phyloP scores from a whole-genome alignment of 64 coral and sea anemone species.

The Astreopora myriophthalma region DNA sequence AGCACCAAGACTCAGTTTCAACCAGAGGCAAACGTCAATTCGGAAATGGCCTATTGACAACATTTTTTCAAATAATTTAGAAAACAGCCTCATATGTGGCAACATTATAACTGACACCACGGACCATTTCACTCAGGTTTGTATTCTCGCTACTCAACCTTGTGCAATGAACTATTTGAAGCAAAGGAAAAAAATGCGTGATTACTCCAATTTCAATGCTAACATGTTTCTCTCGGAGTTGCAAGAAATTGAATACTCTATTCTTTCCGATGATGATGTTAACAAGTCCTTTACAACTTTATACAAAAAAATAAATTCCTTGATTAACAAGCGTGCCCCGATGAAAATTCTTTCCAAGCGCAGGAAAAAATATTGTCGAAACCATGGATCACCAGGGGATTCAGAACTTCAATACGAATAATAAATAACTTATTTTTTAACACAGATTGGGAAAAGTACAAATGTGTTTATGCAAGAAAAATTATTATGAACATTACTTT shows the following conservation, averaged over 20 bases:
- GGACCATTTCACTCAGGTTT: slow-evolving; percentile 35
- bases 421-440: slow-evolving; percentile 15
- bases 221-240: background rate
- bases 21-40: no score
- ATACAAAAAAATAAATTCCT: slow-evolving; percentile 44
- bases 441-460: background rate
- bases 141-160: background rate
- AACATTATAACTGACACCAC: slow-evolving; percentile 21
- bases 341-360: slow-evolving; percentile 16
- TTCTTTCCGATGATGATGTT: slow-evolving; percentile 4
- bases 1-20: no score
- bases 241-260: background rate
- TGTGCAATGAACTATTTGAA: background rate
- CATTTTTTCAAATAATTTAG: slow-evolving; percentile 12
- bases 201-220: background rate
- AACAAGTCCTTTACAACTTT: slow-evolving; percentile 22
- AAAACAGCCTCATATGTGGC: background rate
- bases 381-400: slow-evolving; percentile 24
- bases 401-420: slow-evolving; percentile 1
- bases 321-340: slow-evolving; percentile 32
- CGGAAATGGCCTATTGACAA: no score
- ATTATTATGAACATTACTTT: slow-evolving; percentile 29
- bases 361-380: slow-evolving; percentile 17
- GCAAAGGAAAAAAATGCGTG: slow-evolving; percentile 1
- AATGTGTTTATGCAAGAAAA: background rate